Evolutionary conservation across 2,797 vertebrate genomes (phyloP).

Genomic region (Rhinoraja longicauda): DNA sequence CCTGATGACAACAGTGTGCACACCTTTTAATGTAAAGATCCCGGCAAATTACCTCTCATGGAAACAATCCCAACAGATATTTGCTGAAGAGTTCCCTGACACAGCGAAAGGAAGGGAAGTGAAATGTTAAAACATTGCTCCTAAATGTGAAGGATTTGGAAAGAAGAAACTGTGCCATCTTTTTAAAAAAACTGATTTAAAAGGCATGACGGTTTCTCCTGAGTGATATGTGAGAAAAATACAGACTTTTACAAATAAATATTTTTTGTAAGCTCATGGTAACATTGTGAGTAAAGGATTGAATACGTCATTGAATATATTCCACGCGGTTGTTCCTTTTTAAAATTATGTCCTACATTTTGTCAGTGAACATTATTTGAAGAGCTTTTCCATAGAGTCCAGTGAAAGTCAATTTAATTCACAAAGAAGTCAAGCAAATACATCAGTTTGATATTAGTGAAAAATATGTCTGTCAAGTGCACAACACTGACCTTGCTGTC

Average conservation of each 20-base stretch:
- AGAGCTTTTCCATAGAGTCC: not conserved
- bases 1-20: not conserved
- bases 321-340: not conserved
- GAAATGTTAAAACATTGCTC: not conserved
- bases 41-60: not conserved
- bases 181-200: not conserved
- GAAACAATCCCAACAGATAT: not conserved
- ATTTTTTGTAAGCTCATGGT: not conserved
- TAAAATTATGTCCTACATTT: not conserved
- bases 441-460: not conserved
- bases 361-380: not conserved
- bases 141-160: not conserved
- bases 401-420: not conserved
- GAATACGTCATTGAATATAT: not conserved
- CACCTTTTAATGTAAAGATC: not conserved
- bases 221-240: not conserved
- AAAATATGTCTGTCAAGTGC: not conserved
- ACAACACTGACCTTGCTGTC: not conserved
- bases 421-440: not conserved
- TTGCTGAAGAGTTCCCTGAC: conserved; percentile 12
- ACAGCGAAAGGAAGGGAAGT: not conserved
- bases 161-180: not conserved
- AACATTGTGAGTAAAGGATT: not conserved
- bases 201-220: not conserved
- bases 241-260: not conserved